Conservation (phyloP, 2,888 invertebrate species). For the Coleophora flavipennella region DNA sequence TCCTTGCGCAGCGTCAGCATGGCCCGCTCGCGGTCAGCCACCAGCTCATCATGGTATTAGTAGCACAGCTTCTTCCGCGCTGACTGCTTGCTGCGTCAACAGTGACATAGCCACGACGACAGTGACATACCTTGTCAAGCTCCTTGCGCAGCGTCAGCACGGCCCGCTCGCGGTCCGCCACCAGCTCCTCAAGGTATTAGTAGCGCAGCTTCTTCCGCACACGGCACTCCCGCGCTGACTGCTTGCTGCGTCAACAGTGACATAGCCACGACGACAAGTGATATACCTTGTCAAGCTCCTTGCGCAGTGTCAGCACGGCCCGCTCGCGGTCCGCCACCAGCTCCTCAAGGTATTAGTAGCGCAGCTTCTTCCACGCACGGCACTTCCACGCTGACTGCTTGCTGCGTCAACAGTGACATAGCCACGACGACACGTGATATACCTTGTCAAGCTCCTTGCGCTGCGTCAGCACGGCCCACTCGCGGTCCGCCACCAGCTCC, state of each 20-base stretch:
- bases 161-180: background rate
- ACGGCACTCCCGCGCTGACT: too few relatives aligned
- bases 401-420: too few relatives aligned
- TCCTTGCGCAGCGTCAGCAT: conserved; percentile 90
- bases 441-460: background rate
- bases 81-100: too few relatives aligned
- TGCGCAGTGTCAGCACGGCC: conserved; percentile 87
- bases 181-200: conserved; percentile 81
- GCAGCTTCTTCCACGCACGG: conserved; percentile 95
- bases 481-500: background rate
- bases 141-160: background rate
- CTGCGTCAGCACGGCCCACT: background rate
- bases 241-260: too few relatives aligned
- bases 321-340: conserved; percentile 94
- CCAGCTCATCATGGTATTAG: conserved; percentile 96
- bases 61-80: conserved; percentile 97
- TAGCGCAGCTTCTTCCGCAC: conserved; percentile 92
- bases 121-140: background rate
- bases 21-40: conserved; percentile 93
- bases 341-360: conserved; percentile 97
- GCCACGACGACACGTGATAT: too few relatives aligned
- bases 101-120: too few relatives aligned
- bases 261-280: background rate
- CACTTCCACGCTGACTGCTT: too few relatives aligned
- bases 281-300: conserved; percentile 91